Conservation (phyloP, 2,888 invertebrate species). For the Mythimna loreyi region DNA sequence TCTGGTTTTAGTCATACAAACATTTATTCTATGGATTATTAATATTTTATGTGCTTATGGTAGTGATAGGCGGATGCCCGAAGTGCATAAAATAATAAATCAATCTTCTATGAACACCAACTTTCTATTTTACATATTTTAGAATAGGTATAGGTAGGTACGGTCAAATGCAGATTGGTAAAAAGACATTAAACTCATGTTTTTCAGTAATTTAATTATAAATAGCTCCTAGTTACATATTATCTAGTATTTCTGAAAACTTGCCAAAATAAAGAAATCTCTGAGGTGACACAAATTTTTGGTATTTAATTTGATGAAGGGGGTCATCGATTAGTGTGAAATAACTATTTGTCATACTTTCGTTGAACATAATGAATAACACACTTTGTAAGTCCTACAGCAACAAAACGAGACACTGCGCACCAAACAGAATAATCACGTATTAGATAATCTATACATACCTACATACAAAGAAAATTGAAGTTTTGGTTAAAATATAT, state of each 20-base stretch:
- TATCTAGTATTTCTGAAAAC: slow-evolving; percentile 27
- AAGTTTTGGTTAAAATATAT: neutral
- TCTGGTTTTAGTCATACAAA: slow-evolving; percentile 6
- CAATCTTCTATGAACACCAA: slow-evolving; percentile 4
- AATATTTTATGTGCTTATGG: slow-evolving; percentile 18
- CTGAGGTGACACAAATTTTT: neutral
- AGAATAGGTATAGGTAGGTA: slow-evolving; percentile 10
- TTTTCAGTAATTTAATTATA: slow-evolving; percentile 6
- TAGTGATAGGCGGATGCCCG: slow-evolving; percentile 9
- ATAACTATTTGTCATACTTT: neutral
- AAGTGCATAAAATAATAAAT: slow-evolving; percentile 29
- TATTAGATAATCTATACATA: neutral
- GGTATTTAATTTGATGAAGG: slow-evolving; percentile 1
- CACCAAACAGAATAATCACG: neutral
- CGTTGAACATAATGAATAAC: neutral
- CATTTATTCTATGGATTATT: slow-evolving; percentile 22
- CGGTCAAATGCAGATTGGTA: slow-evolving; percentile 1
- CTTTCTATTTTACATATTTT: slow-evolving; percentile 20
- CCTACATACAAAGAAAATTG: neutral
- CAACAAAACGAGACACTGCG: slow-evolving; percentile 1
- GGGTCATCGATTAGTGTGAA: neutral
- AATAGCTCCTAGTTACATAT: slow-evolving; percentile 1
- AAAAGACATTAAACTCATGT: slow-evolving; percentile 12
- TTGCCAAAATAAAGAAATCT: slow-evolving; percentile 11
- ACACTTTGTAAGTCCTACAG: neutral